A percentile compares a stretch with the other conserved stretches of the same genome.
These are phyloP conservation scores for Bambusicola thoracicus DNA, from an alignment of 2,113 vertebrate genomes.

Conservation along the genomic window DNA sequence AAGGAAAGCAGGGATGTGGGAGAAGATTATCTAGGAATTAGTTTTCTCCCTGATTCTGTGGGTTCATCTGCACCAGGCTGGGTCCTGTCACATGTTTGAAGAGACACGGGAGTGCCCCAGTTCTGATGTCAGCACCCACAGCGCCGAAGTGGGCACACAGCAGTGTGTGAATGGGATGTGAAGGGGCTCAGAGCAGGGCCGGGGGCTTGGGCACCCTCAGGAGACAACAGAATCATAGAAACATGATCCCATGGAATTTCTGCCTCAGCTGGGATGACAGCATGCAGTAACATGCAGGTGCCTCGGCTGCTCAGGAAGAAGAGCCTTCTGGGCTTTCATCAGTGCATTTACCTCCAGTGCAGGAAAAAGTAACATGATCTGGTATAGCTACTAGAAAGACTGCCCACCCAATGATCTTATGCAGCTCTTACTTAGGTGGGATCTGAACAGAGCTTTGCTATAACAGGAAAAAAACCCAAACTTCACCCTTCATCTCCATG, in stretches of 20 bases:
- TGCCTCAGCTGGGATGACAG: not conserved
- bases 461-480: not conserved
- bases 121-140: not conserved
- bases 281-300: not conserved
- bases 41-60: not conserved
- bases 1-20: not conserved
- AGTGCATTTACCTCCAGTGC: not conserved
- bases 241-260: not conserved
- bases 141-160: not conserved
- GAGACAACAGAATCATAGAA: not conserved
- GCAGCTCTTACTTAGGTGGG: not conserved
- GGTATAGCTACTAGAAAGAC: not conserved
- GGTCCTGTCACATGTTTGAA: not conserved
- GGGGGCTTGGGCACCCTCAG: not conserved
- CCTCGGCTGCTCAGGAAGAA: not conserved
- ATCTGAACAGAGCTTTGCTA: not conserved
- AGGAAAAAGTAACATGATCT: not conserved
- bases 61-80: not conserved
- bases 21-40: constrained; percentile 44
- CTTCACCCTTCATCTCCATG: not conserved
- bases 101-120: not conserved
- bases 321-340: not conserved
- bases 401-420: not conserved
- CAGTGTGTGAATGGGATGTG: not conserved
- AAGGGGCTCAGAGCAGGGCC: not conserved